These are phyloP conservation scores for Caenorhabditis parvicauda DNA, from an alignment of 2,888 invertebrate species.

Conservation along the genomic window DNA sequence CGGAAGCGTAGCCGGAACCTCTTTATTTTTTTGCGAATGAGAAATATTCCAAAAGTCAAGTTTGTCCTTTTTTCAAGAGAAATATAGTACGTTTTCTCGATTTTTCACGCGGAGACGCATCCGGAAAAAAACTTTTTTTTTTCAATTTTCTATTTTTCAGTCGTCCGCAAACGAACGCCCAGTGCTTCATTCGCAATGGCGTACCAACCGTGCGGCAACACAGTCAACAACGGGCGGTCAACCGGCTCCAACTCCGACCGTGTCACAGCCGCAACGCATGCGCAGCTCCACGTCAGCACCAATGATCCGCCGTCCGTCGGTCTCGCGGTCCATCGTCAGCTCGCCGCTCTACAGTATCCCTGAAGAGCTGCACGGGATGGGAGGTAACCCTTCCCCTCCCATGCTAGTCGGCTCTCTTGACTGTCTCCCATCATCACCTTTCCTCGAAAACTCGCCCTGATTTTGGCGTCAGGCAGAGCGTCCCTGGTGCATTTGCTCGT, in stretches of 20 bases:
- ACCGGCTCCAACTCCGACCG: not conserved
- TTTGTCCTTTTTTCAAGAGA: too few species aligned
- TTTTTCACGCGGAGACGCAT: too few species aligned
- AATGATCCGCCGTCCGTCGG: slow-evolving; percentile 34
- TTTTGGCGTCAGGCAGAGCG: too few species aligned
- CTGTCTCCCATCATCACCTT: slow-evolving; percentile 17
- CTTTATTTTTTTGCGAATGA: too few species aligned
- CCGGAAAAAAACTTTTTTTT: too few species aligned
- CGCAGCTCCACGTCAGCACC: slow-evolving; percentile 37
- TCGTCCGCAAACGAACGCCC: slow-evolving; percentile 19
- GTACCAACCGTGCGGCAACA: slow-evolving; percentile 15
- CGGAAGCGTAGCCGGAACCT: too few species aligned
- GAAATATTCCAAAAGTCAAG: too few species aligned
- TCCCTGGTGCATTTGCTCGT: too few species aligned
- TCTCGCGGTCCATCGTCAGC: slow-evolving; percentile 41
- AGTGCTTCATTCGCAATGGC: slow-evolving; percentile 29
- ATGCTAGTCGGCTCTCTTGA: slow-evolving; percentile 14
- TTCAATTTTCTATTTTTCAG: slow-evolving; percentile 1
- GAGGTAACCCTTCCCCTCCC: too few species aligned
- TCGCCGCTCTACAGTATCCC: slow-evolving; percentile 50
- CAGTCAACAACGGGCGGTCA: not conserved
- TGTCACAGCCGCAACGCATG: slow-evolving; percentile 11
- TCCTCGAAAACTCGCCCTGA: too few species aligned
- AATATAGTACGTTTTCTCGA: too few species aligned
- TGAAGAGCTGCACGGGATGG: slow-evolving; percentile 37